Base-by-base conservation (phyloP, 2,113 vertebrate species). In the Nerophis lumbriciformis region DNA sequence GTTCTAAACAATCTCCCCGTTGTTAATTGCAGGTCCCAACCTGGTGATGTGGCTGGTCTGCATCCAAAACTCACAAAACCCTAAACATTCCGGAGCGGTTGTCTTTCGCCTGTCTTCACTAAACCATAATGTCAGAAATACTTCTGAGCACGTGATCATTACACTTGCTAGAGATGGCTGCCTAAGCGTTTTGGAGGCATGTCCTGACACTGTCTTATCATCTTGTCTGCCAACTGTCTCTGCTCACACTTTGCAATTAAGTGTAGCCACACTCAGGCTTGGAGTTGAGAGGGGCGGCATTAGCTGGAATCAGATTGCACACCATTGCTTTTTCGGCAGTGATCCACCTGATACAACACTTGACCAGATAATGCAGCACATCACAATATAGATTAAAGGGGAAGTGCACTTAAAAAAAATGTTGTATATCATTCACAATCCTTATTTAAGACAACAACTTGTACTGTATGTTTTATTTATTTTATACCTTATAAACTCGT, bases 241-340 rank as follows among this genome's bases (percentile, higher is more conserved):
- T 59, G 71, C 78, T 81, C 75, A 38, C 85, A 80, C 78, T 84
- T 85, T 82, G 81, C 80, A 83, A 87, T 85, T 83, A 85, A 63
- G 58, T 52, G 56, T 80, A 84, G 53, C 78, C 72, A 54, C 62
- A 60, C 66, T 61, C 52, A 15, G 51, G 65, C 37, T 69, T 66
- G 57, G 51, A 51, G 53, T 66, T 44, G 49, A 66, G 60, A 70
- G 49, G 14, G 21, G 19, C 19, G 49, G n/a, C 48, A 54, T 54
- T 55, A 55, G 61, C 69, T 53, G 59, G 60, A 67, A 65, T 56
- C 37, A 39, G 36, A 8, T 39, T 48, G 58, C 45, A 10, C 45
- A 15, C 19, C 14, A 16, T 47, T 6, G 19, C 10, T 5, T 47
- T 53, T 65, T 63, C 16, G 13, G 15, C 21, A 50, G 47, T 50